Evolutionary conservation across 2,888 invertebrate species (phyloP), one percentile per base, ranked within the genome.

Genomic region (Lordiphosa andalusiaca): DNA sequence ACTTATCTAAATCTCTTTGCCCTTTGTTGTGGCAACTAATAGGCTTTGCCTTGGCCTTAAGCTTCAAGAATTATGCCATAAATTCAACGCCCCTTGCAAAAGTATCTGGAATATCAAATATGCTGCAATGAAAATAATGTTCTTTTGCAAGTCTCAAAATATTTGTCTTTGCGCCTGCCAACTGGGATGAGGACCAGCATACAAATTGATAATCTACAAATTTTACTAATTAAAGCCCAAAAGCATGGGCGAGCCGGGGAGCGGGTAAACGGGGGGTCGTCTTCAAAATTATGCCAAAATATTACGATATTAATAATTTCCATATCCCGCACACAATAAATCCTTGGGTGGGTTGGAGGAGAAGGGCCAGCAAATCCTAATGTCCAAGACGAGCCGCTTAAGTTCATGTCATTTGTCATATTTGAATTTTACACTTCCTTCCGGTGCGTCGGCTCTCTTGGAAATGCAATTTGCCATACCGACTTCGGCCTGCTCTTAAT

Each of bases 371-470:
- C 36, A 13, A 4, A 44, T 39, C 38, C 35, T 10, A 39, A 30
- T 13, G 50, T 38, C 23, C 13, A 38, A 51, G 65, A 30, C 30
- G 49, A 65, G 84, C 69, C 80, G 80, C 81, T 84, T 83, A 84
- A 81, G 71, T 81, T 81, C 71, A 84, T 84, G 81, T 84, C 81
- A 81, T 84, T 84, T 81, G 81, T 81, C 81, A 81, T 84, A 81
- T 81, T 81, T 81, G 84, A 81, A 81, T 81, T 81, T 81, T 81
- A 84, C 82, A 81, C 84, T 81, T 81, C 81, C 81, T 84, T 84
- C 81, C 84, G 81, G 81, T 84, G 76, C 70, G 65, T 63, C 50
- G 57, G 41, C 57, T 74, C 72, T 62, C 75, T 64, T 67, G 72
- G 65, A 80, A 74, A 76, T 83, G 77, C 73, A 83, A 80, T 81